Evolutionary conservation across 2,113 vertebrate genomes (phyloP), one percentile per base, ranked within the genome.

Genomic region (Megaceryle maxima): DNA sequence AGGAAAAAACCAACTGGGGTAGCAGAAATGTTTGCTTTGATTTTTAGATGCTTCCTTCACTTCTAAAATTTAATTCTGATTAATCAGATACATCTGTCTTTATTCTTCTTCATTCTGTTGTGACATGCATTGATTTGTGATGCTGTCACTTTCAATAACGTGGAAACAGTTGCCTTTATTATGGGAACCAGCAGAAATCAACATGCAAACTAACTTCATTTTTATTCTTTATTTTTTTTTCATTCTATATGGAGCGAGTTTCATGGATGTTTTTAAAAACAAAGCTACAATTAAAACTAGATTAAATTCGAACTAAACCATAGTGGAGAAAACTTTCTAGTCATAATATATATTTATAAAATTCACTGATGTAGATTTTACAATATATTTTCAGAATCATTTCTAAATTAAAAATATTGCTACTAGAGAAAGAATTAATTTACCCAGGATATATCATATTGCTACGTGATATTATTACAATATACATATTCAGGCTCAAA

Each of bases 51-150:
- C 92, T 96, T 97, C 84, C 87, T 96, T 96, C 90, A 50, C 90
- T 95, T 94, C 66, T 91, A 81, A 96, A 97, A 97, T 97, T 97
- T 98, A 98, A 98, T 98, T 99, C 97, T 97, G 98, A 98, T 98
- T 98, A 97, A 98, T 98, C 97, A 97, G 97, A 93, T 93, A 91
- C 96, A 98, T 97, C 96, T 97, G 97, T 98, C 97, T 98, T 97
- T 94, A 93, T 97, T 97, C 97, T 97, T 98, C 97, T 98, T 97
- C 93, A 93, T 97, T 97, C 97, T 97, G 84, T 94, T 97, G 92
- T 97, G 96, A 96, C 96, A 95, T 87, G 67, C 96, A 97, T 97
- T 98, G 98, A 98, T 98, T 98, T 96, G 97, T 96, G 96, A 97
- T 92, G 95, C 96, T 97, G 94, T 96, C 91, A 26, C 96, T 97